Evolutionary conservation across 1,140 invertebrate genomes (phyloP), one percentile per base, ranked within the genome.

Genomic region (Meloidogyne hapla): DNA sequence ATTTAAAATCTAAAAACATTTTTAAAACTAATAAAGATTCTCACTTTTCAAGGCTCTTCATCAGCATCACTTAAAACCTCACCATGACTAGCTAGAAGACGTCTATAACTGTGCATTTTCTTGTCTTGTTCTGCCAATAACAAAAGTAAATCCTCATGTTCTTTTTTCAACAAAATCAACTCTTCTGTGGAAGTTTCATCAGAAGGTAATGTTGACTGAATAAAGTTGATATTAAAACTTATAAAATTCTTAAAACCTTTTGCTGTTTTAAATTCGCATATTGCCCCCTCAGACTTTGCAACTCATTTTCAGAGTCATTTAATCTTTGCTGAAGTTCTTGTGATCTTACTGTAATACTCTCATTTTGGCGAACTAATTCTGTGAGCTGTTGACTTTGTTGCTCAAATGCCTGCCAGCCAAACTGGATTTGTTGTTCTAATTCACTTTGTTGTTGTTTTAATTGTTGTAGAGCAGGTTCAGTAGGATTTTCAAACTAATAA

Each of bases 141-240:
- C 83, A 93, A 91, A 23, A 96, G 88, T 77, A 96, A 88, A 89
- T 96, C 93, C 81, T 96, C 94, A 87, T 95, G 94, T 86, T 96
- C 94, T 85, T 92, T 94, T 84, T 91, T 91, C 62, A 93, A 85
- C 77, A 90, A 91, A 38, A 92, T 91, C 75, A 94, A 83, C 77
- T 94, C 91, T 0, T 88, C 86, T 65, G 85, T 77, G 12, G 68
- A 38, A 10, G 38, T 40, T 18, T 25, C 38, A 42, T 18, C 68
- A 13, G 33, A 23, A n/a, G 69, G 28, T 1, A 9, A n/a, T 2
- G 63, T 6, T 12, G 10, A 72, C n/a, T 28, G 18, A 77, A 21
- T 6, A 33, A 33, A 33, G 4, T 3, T 0, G 33, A 33, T 6
- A 33, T 26, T 28, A 42, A 42, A 12, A 62, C n/a, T 64, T 28